A percentile compares a stretch with the other conserved stretches of the same genome.
These are phyloP conservation scores for Nymphalis c-album DNA, from an alignment of 2,888 invertebrate species.

Conservation along the genomic window DNA sequence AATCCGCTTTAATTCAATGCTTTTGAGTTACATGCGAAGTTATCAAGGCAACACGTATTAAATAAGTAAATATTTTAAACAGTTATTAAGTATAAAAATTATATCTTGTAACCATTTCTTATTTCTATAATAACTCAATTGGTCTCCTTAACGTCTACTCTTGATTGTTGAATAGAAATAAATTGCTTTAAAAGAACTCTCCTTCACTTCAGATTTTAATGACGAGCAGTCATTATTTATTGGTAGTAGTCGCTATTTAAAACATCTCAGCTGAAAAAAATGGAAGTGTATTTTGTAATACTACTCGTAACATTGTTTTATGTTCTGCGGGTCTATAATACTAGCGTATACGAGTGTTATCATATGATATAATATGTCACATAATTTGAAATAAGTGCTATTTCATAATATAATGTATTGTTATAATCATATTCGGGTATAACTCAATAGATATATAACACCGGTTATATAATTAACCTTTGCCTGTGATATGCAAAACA, in stretches of 20 bases:
- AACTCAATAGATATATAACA: neutral
- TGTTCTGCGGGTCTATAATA: neutral
- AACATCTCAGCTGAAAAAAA: neutral
- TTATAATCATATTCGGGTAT: too few species aligned
- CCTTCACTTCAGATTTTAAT: constrained; percentile 29
- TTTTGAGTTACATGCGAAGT: neutral
- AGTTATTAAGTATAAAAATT: neutral
- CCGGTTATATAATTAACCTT: neutral
- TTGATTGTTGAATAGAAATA: constrained; percentile 16
- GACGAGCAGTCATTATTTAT: constrained; percentile 28
- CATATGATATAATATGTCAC: too few species aligned
- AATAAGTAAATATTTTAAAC: neutral
- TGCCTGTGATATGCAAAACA: constrained; percentile 3
- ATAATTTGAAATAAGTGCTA: too few species aligned
- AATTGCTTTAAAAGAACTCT: constrained; percentile 23
- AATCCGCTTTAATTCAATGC: neutral
- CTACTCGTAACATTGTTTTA: constrained; percentile 5
- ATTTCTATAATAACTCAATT: constrained; percentile 7
- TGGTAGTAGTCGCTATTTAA: constrained; percentile 7
- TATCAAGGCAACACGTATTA: neutral
- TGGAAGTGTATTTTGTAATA: neutral
- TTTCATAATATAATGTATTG: neutral
- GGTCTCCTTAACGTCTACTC: constrained; percentile 6
- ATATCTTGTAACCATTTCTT: neutral
- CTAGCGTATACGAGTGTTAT: neutral